Percentiles rank a stretch among this genome's conserved stretches.
Conservation (phyloP, 2,113 vertebrate genomes). For the Orthonyx spaldingii region DNA sequence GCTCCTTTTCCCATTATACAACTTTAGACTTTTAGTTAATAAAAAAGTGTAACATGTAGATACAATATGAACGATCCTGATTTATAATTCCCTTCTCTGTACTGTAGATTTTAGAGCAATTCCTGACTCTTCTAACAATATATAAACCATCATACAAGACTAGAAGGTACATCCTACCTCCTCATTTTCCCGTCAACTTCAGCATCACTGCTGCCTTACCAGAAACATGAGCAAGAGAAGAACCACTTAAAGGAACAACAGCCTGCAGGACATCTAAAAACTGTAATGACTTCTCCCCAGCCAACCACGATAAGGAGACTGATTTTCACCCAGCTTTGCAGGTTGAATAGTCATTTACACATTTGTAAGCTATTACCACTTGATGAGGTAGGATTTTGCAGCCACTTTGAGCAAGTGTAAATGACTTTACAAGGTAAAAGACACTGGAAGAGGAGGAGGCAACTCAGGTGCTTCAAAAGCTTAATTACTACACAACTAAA, state of each 20-base stretch:
- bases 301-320: not conserved
- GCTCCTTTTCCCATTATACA: not conserved
- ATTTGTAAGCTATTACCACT: not conserved
- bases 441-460: not conserved
- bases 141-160: not conserved
- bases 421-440: not conserved
- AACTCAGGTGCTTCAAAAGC: not conserved
- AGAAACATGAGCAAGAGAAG: not conserved
- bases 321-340: not conserved
- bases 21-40: not conserved
- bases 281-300: fast-evolving
- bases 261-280: fast-evolving
- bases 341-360: not conserved
- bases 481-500: not conserved
- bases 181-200: not conserved
- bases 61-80: fast-evolving
- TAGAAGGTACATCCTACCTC: not conserved
- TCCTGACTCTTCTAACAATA: not conserved
- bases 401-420: not conserved
- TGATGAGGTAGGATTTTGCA: not conserved
- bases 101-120: not conserved
- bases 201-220: not conserved
- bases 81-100: not conserved
- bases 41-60: fast-evolving
- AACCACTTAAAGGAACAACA: not conserved